Conservation (phyloP, 37 sponge, comb jelly and placozoan species). For the Ephydatia muelleri region DNA sequence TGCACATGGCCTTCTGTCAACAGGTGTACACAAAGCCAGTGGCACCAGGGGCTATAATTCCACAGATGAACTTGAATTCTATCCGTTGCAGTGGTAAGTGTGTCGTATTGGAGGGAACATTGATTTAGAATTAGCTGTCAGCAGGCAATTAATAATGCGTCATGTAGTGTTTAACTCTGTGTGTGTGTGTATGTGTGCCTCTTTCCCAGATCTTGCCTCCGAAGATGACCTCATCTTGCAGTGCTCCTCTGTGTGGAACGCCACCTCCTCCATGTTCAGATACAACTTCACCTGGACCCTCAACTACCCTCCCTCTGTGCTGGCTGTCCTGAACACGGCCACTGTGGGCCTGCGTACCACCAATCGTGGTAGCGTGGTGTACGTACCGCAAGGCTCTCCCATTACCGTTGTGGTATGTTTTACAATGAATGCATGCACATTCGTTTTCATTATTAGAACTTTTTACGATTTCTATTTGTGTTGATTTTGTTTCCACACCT, state of each 20-base stretch:
- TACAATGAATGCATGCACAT: too few species aligned
- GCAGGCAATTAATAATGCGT: too few species aligned
- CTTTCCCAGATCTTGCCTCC: neutral
- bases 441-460: too few species aligned
- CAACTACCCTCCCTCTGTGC: neutral
- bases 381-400: neutral
- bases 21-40: neutral
- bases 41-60: neutral
- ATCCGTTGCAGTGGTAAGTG: neutral
- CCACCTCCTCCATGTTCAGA: neutral
- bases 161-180: too few species aligned
- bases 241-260: neutral
- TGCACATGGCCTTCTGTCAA: too few species aligned
- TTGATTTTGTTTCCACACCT: too few species aligned
- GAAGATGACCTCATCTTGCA: neutral
- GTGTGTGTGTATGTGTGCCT: slow-evolving; percentile 6
- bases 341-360: neutral
- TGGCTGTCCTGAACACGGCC: neutral
- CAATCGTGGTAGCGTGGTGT: neutral
- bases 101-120: too few species aligned
- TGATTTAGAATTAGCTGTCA: too few species aligned
- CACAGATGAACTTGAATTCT: neutral
- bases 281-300: neutral
- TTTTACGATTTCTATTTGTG: too few species aligned
- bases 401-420: neutral